These are phyloP conservation scores for Drosophila setosimentum DNA, from an alignment of 2,888 invertebrate genomes.

Conservation along the genomic window DNA sequence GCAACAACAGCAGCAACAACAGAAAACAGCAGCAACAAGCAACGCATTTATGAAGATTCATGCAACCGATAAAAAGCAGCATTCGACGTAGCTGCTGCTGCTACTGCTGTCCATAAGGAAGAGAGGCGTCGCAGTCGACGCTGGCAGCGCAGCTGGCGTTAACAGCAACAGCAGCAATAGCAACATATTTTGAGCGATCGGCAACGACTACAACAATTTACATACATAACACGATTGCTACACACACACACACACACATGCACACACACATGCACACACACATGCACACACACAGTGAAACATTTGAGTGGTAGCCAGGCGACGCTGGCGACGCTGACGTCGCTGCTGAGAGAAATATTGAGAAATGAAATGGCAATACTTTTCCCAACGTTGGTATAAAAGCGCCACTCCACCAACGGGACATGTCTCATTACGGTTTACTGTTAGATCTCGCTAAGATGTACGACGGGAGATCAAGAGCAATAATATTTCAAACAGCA, in stretches of 20 bases:
- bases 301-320: slow-evolving; percentile 32
- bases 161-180: slow-evolving; percentile 14
- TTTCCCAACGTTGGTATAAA: slow-evolving; percentile 84
- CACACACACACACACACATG: slow-evolving; percentile 35
- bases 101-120: slow-evolving; percentile 63
- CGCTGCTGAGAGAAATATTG: slow-evolving; percentile 66
- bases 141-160: slow-evolving; percentile 7
- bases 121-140: slow-evolving; percentile 53
- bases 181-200: slow-evolving; percentile 30
- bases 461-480: slow-evolving; percentile 80
- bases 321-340: slow-evolving; percentile 8
- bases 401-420: slow-evolving; percentile 83
- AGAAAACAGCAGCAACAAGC: slow-evolving; percentile 7
- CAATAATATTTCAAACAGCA: slow-evolving; percentile 32
- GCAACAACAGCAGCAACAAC: slow-evolving; percentile 1
- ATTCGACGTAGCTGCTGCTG: slow-evolving; percentile 16
- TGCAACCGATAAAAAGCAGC: slow-evolving; percentile 62
- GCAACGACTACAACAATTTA: slow-evolving; percentile 66
- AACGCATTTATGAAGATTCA: slow-evolving; percentile 65
- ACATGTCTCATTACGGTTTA: slow-evolving; percentile 85
- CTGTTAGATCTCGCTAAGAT: slow-evolving; percentile 85
- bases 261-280: slow-evolving; percentile 28
- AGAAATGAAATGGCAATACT: slow-evolving; percentile 82
- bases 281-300: slow-evolving; percentile 17
- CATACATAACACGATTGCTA: slow-evolving; percentile 72